Base-by-base conservation (phyloP, 2,797 vertebrate genomes). In the Malurus leucopterus region DNA sequence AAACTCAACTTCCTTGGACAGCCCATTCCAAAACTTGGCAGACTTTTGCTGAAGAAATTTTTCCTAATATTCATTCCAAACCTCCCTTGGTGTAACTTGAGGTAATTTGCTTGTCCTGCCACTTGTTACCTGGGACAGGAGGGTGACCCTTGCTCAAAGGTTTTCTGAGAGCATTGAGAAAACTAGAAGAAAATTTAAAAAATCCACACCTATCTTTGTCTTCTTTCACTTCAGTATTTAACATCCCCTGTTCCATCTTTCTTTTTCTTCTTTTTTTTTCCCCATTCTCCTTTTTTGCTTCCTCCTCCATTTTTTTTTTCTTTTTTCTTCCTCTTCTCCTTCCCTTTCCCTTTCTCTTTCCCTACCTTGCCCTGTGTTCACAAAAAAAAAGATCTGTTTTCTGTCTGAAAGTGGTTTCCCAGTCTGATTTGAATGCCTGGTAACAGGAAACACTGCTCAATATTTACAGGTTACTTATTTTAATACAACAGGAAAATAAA, bases 241-340 rank as follows among this genome's bases (percentile, higher is more conserved):
- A 22, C 62, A 46, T 3, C 3, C 6, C 1, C 8, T 13, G 1
- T 11, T 21, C 6, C 5, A 2, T 34, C 14, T 41, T 69, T 22
- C 5, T 2, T 44, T 18, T 44, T 59, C 22, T 22, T 22, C 13
- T 7, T 34, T 15, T 27, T 26, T 0, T 0, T 34, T 34, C 34
- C 0, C 2, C 5, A 5, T 24, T 50, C 8, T 41, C 3, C 11
- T 2, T 13, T 72, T 78, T 29, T 7, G 3, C 4, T 1, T 4
- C 1, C 0, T 5, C 9, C 8, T 7, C 1, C 1, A 2, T 3
- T 1, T 8, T 27, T 15, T 13, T 11, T 1, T 0, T 2, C 1
- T 6, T 34, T n/a, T 19, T 53, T 41, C 9, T 24, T n/a, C 5
- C 43, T 11, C 3, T 58, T 30, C 19, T 51, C 5, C 3, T 30